These are phyloP conservation scores for Protaetia brevitarsis DNA, from an alignment of 1,140 invertebrate genomes.

Conservation along the genomic window DNA sequence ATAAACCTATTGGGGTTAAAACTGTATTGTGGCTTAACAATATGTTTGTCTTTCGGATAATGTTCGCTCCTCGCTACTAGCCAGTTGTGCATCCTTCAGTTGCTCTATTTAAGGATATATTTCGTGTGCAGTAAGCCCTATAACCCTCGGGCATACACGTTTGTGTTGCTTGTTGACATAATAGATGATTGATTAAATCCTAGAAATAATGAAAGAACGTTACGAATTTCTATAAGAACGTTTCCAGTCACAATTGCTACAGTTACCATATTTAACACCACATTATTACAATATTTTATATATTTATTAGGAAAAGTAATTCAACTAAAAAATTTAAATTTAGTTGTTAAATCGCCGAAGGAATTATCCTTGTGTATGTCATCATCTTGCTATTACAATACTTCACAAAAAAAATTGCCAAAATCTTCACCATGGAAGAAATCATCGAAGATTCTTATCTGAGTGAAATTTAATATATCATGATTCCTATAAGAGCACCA, in stretches of 20 bases:
- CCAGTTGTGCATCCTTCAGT: neutral
- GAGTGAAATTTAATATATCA: too few relatives aligned
- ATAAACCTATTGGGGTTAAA: constrained; percentile 11
- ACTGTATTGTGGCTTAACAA: constrained; percentile 33
- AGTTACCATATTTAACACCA: too few relatives aligned
- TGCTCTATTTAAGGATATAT: neutral
- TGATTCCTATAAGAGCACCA: too few relatives aligned
- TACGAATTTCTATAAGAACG: neutral
- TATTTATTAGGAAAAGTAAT: too few relatives aligned
- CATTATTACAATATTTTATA: too few relatives aligned
- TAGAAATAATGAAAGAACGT: constrained; percentile 30
- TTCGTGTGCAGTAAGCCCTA: constrained; percentile 1
- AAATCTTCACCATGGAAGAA: too few relatives aligned
- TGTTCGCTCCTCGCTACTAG: constrained; percentile 28
- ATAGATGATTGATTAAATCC: constrained; percentile 35
- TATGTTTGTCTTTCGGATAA: constrained; percentile 39
- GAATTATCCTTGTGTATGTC: too few relatives aligned
- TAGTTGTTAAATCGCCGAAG: too few relatives aligned
- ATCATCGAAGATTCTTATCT: too few relatives aligned
- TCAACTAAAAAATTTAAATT: too few relatives aligned
- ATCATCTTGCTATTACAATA: too few relatives aligned
- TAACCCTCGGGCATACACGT: neutral
- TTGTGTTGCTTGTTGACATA: constrained; percentile 32
- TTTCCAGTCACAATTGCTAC: neutral
- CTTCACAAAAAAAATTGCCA: too few relatives aligned